Conservation (phyloP, 2,113 vertebrate species). For the Egretta garzetta region DNA sequence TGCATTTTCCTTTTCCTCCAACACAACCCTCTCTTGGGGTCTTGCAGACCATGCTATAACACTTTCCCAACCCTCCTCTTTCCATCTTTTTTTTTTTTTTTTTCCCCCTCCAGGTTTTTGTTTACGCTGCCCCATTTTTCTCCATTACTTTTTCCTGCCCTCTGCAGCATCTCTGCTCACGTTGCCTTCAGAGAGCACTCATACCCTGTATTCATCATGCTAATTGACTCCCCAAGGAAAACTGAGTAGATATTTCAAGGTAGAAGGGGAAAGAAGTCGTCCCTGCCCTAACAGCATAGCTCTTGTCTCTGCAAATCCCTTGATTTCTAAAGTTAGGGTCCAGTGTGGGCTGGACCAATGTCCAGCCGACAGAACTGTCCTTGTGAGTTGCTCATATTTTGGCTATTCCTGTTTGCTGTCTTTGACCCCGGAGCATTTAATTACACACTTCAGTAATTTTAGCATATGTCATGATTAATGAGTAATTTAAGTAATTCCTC, state of each 20-base stretch:
- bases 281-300: neutral
- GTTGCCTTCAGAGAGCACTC: neutral
- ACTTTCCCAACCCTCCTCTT: neutral
- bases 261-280: neutral
- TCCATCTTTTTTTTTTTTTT: fast-evolving
- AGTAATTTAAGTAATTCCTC: neutral
- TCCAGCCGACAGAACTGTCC: neutral
- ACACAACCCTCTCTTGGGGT: neutral
- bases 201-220: fast-evolving
- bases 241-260: neutral
- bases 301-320: neutral
- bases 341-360: neutral
- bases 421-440: neutral
- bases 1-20: neutral
- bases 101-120: neutral
- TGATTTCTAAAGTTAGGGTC: neutral
- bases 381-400: neutral
- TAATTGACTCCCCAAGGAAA: neutral
- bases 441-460: neutral
- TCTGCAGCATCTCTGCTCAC: neutral
- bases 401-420: neutral
- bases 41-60: neutral
- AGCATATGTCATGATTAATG: conserved; percentile 16
- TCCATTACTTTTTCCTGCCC: neutral
- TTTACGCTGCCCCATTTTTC: neutral